Percentiles rank a stretch among this genome's conserved stretches.
phyloP scores from a whole-genome alignment of 2,797 vertebrate genomes.

The Taeniopygia guttata region DNA sequence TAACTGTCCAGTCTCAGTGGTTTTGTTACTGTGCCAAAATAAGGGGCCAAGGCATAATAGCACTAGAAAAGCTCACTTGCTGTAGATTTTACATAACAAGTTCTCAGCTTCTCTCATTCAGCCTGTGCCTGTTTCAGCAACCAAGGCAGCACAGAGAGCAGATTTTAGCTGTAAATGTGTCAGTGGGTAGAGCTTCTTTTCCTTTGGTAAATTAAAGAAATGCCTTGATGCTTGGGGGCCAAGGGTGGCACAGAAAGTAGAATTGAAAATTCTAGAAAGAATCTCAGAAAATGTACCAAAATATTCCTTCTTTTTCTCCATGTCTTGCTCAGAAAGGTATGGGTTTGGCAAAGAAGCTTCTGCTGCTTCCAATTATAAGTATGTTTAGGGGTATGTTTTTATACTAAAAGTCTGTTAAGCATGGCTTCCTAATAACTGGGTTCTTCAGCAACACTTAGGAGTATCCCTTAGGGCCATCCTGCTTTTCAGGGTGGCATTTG shows the following conservation, averaged over 20 bases:
- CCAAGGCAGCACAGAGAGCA: constrained; percentile 13
- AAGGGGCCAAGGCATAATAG: constrained; percentile 44
- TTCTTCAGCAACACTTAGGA: neutral
- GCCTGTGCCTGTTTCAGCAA: constrained; percentile 10
- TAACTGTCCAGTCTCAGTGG: constrained; percentile 38
- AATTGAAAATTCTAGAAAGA: neutral
- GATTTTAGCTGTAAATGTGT: constrained; percentile 5
- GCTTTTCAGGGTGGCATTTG: neutral
- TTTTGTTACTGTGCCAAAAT: constrained; percentile 53
- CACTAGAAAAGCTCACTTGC: constrained; percentile 59
- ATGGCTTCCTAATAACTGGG: neutral
- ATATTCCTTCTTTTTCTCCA: neutral
- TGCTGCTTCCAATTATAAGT: neutral
- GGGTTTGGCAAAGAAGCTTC: neutral
- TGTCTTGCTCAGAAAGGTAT: neutral
- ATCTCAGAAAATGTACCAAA: neutral
- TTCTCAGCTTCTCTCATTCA: constrained; percentile 54
- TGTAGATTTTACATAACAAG: constrained; percentile 60
- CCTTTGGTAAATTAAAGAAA: neutral
- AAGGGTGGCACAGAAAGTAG: neutral
- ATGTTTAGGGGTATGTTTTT: neutral
- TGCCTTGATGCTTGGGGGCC: neutral
- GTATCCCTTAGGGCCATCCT: neutral
- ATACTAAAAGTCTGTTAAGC: neutral
- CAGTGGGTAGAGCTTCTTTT: constrained; percentile 4